These are phyloP conservation scores for Pterostichus madidus DNA, from an alignment of 2,888 invertebrate species.

Conservation along the genomic window DNA sequence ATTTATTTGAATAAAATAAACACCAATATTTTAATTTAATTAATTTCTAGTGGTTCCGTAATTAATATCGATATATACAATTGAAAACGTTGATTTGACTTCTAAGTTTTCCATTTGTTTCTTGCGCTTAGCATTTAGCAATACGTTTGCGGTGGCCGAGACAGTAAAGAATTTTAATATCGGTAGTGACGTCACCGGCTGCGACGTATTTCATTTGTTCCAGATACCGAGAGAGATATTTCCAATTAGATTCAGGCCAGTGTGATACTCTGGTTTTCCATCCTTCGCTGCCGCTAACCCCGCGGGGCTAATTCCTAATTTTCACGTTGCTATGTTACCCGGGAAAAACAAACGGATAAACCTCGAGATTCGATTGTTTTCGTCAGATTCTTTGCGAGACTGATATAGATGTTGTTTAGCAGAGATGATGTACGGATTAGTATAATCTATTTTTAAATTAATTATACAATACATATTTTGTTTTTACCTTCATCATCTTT, in stretches of 20 bases:
- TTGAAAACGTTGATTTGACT: no score
- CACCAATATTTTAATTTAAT: no score
- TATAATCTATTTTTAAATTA: no score
- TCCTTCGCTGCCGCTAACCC: neutral
- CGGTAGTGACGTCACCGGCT: slow-evolving; percentile 14
- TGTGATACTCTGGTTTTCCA: neutral
- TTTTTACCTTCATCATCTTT: no score
- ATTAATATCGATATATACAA: no score
- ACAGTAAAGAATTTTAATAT: slow-evolving; percentile 26
- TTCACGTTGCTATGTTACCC: slow-evolving; percentile 41
- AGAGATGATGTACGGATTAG: no score
- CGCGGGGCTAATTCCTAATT: slow-evolving; percentile 43
- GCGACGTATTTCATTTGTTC: slow-evolving; percentile 34
- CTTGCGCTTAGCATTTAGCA: no score
- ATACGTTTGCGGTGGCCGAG: slow-evolving; percentile 13
- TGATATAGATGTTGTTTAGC: neutral
- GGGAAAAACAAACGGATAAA: slow-evolving; percentile 36
- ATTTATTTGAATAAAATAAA: no score
- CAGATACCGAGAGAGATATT: slow-evolving; percentile 20
- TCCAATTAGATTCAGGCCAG: slow-evolving; percentile 37
- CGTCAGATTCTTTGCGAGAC: neutral
- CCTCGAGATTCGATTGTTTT: slow-evolving; percentile 1
- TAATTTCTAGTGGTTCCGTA: no score
- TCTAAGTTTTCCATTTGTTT: no score
- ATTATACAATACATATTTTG: no score